Evolutionary conservation across 2,888 invertebrate genomes (phyloP), one percentile per base, ranked within the genome.

Genomic region (Chesias legatella): DNA sequence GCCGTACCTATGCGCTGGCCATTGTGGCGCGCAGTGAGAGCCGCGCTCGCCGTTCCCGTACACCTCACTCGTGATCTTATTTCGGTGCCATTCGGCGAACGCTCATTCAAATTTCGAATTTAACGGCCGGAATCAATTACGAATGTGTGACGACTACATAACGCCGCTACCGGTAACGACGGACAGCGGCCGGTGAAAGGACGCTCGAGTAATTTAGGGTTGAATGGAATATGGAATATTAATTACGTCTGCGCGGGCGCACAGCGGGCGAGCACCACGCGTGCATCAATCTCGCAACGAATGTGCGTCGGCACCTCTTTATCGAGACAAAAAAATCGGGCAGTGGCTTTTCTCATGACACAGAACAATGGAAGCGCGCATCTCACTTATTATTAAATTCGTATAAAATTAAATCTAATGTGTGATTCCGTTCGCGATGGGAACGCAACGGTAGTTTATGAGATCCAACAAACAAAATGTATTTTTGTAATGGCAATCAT

Each of bases 371-470:
- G 79, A 45, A 48, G 50, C 60, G 74, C 63, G 75, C 81, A 78
- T 76, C 80, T 78, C 76, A 75, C 80, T 85, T 73, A 81, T 84
- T 86, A 88, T 88, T 88, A 88, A 88, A 88, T 86, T 86, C 86
- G 83, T 83, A 86, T 88, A 84, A 86, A 86, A 86, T 85, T 83
- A 81, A 85, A 79, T 78, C 68, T 85, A 86, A 85, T 85, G 82
- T 88, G 84, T 86, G 86, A 86, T 79, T 83, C 80, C 82, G 83
- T 79, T 79, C 74, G 78, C 75, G 83, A 77, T 85, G 86, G 82
- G 85, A 84, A 83, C 58, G 51, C 76, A 79, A 79, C 80, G 71
- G 82, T 79, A 70, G 61, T 70, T 72, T 76, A 69, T 71, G 65
- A 64, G 64, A 62, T 66, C 56, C 56, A 55, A 63, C 63, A 64